Base-by-base conservation (phyloP, 2,888 invertebrate genomes). In the Strigamia transsilvanica region DNA sequence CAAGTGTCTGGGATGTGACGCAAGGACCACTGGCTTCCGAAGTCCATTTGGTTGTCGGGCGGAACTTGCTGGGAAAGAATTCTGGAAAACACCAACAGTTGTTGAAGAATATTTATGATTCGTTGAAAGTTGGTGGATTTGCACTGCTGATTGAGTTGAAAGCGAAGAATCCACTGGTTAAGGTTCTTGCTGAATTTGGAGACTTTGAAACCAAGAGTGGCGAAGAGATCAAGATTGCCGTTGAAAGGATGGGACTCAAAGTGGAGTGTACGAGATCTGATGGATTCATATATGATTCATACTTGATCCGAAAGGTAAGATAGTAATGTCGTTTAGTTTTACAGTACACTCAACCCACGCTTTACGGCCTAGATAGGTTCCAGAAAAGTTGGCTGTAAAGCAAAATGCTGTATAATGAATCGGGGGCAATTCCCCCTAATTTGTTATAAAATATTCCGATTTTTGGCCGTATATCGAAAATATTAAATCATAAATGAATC, bases 51-150 rank as follows among this genome's bases (percentile, higher is more conserved):
- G 91, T 92, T 51, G 88, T 94, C 81, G 92, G 91, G 41, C 90
- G 91, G 80, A 93, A 94, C 87, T 90, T 92, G 4, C 82, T 85
- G 12, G 38, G 83, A 84, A 91, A 91, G 41, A 88, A 91, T 84
- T 88, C 90, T n/a, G 13, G 79, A 7, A 80, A 79, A 51, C n/a
- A 46, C 12, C n/a, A n/a, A 78, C n/a, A 18, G 7, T 42, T 79
- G 27, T 15, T 86, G 6, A 83, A 85, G 61, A 86, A 86, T 77
- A 12, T 81, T 34, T n/a, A 10, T 6, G 46, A 81, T 21, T 91
- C 93, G 79, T 87, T 96, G 61, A 93, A 91, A 85, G 88, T 91
- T 1, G 91, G 91, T 81, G 95, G 94, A 80, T 93, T 94, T 87
- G 86, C 95, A 66, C 89, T 95, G 83, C 89, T 86, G 23, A 46